Percentiles rank a stretch among this genome's conserved stretches.
Conservation (phyloP, 1,140 invertebrate genomes). For the Anthonomus grandis region DNA sequence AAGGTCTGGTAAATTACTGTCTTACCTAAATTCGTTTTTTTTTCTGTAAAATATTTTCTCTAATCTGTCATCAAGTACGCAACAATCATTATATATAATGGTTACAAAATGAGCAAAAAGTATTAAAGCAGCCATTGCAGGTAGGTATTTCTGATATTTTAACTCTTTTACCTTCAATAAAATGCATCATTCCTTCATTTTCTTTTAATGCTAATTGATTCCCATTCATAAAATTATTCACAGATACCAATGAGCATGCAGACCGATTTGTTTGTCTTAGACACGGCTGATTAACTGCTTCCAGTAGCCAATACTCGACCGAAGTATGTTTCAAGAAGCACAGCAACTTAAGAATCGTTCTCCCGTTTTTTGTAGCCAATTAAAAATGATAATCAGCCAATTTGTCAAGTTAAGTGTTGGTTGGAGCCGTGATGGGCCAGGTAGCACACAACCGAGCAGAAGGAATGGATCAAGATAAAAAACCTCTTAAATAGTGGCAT, state of each 20-base stretch:
- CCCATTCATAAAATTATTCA: conserved; percentile 1
- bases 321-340: conserved; percentile 6
- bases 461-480: conserved; percentile 10
- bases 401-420: conserved; percentile 32
- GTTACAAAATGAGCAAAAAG: too few relatives aligned
- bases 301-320: conserved; percentile 6
- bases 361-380: conserved; percentile 9
- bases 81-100: too few relatives aligned
- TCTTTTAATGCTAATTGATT: too few relatives aligned
- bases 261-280: conserved; percentile 2
- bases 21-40: too few relatives aligned
- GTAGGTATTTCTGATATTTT: too few relatives aligned
- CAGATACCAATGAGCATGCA: not conserved
- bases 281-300: conserved; percentile 1
- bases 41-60: too few relatives aligned
- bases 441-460: conserved; percentile 12
- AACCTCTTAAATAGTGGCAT: too few relatives aligned
- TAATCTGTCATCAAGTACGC: too few relatives aligned
- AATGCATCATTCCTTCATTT: too few relatives aligned
- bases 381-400: conserved; percentile 35
- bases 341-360: not conserved
- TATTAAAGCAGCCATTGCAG: too few relatives aligned
- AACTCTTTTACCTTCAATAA: too few relatives aligned
- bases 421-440: conserved; percentile 15
- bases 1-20: too few relatives aligned